Conservation (phyloP, 2,888 invertebrate genomes). For the Troilus luridus region DNA sequence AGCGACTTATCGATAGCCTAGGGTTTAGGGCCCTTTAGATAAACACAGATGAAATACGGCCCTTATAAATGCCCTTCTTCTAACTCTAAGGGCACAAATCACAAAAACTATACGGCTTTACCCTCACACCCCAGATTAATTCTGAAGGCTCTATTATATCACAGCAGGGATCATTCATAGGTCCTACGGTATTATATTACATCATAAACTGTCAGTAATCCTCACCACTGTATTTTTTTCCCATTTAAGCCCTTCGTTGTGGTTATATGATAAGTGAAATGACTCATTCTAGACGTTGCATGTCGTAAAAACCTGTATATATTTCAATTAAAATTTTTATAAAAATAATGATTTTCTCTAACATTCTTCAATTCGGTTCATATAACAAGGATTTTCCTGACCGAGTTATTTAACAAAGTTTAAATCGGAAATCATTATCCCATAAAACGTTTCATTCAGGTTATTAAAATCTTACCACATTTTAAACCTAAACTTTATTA, state of each 20-base stretch:
- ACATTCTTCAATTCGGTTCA: too few species aligned
- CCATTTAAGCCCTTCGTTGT: neutral
- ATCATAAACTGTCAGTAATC: neutral
- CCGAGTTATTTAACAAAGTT: too few species aligned
- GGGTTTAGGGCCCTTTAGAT: slow-evolving; percentile 51
- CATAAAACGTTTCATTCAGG: too few species aligned
- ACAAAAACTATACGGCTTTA: slow-evolving; percentile 29
- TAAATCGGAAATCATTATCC: too few species aligned
- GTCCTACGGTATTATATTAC: neutral
- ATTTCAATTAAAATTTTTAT: too few species aligned
- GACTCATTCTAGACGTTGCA: too few species aligned
- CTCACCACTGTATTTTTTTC: neutral
- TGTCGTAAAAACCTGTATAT: too few species aligned
- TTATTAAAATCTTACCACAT: too few species aligned
- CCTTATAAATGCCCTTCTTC: slow-evolving; percentile 32
- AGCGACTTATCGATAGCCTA: slow-evolving; percentile 6
- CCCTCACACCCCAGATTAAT: neutral
- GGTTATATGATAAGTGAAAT: neutral
- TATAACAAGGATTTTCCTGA: too few species aligned
- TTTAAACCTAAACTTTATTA: too few species aligned
- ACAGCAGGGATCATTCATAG: neutral
- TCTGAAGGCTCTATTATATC: neutral
- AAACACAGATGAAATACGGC: slow-evolving; percentile 51
- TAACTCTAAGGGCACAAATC: slow-evolving; percentile 24
- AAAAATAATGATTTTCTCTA: too few species aligned